Conservation (phyloP, 2,113 vertebrate genomes). For the Abramis brama region DNA sequence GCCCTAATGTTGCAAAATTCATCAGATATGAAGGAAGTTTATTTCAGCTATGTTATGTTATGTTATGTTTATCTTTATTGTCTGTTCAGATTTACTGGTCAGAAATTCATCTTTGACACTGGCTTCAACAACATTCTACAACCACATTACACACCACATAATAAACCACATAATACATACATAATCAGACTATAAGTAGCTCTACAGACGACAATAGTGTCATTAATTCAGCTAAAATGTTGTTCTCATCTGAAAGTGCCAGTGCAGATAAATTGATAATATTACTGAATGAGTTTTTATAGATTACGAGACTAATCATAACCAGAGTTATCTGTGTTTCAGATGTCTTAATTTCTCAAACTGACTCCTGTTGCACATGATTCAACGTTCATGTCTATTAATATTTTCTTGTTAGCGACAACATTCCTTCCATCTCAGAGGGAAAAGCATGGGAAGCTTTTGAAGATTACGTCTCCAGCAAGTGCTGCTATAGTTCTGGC, state of each 20-base stretch:
- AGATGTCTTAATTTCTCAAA: not conserved
- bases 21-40: not conserved
- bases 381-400: slow-evolving; percentile 6
- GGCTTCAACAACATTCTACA: too few relatives aligned
- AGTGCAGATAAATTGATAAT: not conserved
- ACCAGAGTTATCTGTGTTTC: not conserved
- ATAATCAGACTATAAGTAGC: too few relatives aligned
- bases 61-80: too few relatives aligned
- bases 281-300: not conserved
- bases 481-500: slow-evolving; percentile 65
- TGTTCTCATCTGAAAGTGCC: not conserved
- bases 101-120: too few relatives aligned
- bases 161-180: too few relatives aligned
- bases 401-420: slow-evolving; percentile 30
- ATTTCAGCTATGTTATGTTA: too few relatives aligned
- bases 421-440: slow-evolving; percentile 69
- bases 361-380: not conserved
- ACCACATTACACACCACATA: too few relatives aligned
- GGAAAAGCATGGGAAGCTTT: slow-evolving; percentile 59
- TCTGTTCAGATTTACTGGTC: too few relatives aligned
- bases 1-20: not conserved
- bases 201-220: not conserved
- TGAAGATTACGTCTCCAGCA: slow-evolving; percentile 41
- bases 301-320: not conserved
- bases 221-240: not conserved